Base-by-base conservation (phyloP, 1,140 invertebrate species). In the Microplitis mediator region DNA sequence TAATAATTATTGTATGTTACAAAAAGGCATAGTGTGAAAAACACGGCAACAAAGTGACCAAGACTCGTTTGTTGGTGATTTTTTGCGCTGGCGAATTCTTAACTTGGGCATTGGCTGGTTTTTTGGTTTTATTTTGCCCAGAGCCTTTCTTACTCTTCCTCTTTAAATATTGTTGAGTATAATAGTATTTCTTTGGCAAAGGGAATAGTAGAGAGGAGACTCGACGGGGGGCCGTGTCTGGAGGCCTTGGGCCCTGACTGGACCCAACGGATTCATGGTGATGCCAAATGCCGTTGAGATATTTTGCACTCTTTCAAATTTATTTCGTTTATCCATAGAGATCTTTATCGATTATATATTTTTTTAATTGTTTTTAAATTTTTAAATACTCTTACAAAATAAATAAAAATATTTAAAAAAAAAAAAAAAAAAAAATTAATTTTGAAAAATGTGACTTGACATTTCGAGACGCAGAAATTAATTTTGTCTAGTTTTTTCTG, bases 171-270 rank as follows among this genome's bases (percentile, higher is more conserved):
- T 2, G 23, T 23, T 23, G 23, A 1, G 23, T 23, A 23, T 23
- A 23, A 23, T 23, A 23, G 23, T 23, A 23, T 23, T 23, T 23
- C 23, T 23, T 23, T 23, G 23, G 23, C 23, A 23, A 31, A 58
- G 36, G 63, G 45, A 52, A 23, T 14, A 58, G 52, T 6, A 8
- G 8, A 39, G 3, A 14, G 61, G 71, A 72, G 71, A 72, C 74
- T 34, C 69, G 66, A 74, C 75, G 67, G 73, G 76, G 74, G 76
- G 76, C 61, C 75, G 77, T 80, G 81, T 82, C 81, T 82, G 78
- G 78, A 80, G 80, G 77, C 81, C 80, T 82, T 82, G 81, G 78
- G 73, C 23, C 23, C 1, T 23, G 23, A 23, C 23, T 79, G 77
- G 72, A 67, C 72, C 75, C 73, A 70, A 50, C 2, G 13, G 45